Evolutionary conservation across 1,140 invertebrate species (phyloP).

Genomic region (Sweltsa coloradensis): DNA sequence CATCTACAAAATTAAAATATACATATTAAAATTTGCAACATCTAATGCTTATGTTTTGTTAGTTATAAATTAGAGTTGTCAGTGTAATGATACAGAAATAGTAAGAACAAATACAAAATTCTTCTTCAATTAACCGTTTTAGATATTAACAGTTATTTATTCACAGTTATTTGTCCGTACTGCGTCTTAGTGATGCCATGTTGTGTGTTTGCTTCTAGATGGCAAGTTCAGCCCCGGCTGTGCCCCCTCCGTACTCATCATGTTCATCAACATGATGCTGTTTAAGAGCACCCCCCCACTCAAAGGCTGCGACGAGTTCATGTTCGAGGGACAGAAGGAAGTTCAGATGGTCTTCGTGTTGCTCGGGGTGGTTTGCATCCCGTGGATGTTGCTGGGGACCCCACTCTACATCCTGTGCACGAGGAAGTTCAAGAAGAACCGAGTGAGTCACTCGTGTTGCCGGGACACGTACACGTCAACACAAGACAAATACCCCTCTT

Average conservation of each 20-base stretch:
- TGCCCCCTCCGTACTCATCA: conserved; percentile 78
- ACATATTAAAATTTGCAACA: too few species aligned
- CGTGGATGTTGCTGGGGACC: conserved; percentile 86
- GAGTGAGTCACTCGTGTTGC: too few species aligned
- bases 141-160: not conserved
- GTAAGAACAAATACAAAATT: not conserved
- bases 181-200: too few species aligned
- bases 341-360: conserved; percentile 65
- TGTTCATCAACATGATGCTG: conserved; percentile 89
- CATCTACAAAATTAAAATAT: too few species aligned
- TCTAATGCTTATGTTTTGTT: too few species aligned
- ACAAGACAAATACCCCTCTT: too few species aligned
- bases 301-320: conserved; percentile 48
- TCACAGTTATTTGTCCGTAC: conserved; percentile 23
- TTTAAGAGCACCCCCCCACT: conserved; percentile 37
- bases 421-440: conserved; percentile 16
- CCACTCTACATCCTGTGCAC: conserved; percentile 54
- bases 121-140: not conserved
- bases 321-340: conserved; percentile 55
- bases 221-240: conserved; percentile 38
- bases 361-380: conserved; percentile 70
- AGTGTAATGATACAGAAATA: too few species aligned
- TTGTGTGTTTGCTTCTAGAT: conserved; percentile 23
- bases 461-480: too few species aligned
- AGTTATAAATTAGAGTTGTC: too few species aligned